phyloP scores from a whole-genome alignment of 2,888 invertebrate genomes.

The Cheilosia variabilis region DNA sequence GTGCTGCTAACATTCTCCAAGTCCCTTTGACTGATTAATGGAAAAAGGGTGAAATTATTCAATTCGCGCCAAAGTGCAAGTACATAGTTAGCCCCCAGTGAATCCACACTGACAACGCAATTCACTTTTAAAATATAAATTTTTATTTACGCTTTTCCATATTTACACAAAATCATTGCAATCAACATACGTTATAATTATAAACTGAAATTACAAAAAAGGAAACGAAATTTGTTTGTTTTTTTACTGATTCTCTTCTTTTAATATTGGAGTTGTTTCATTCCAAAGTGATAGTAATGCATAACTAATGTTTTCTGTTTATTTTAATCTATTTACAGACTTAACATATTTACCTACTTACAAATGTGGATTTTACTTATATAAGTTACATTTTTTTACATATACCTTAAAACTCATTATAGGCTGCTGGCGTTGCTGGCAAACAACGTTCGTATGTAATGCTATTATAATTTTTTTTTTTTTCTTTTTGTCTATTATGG shows the following conservation, averaged over 20 bases:
- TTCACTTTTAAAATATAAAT: conserved; percentile 63
- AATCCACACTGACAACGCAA: not conserved
- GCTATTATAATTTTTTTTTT: too few relatives aligned
- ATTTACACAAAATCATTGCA: conserved; percentile 69
- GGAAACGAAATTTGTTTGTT: conserved; percentile 6
- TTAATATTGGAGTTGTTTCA: conserved; percentile 21
- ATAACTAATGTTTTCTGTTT: conserved; percentile 2
- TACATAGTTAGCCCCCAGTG: too few relatives aligned
- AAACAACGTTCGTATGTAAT: conserved; percentile 5
- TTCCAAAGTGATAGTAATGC: conserved; percentile 28
- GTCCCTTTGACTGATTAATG: too few relatives aligned
- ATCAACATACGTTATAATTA: conserved; percentile 17
- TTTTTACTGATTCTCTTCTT: conserved; percentile 15
- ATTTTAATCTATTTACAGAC: conserved; percentile 65
- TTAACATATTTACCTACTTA: conserved; percentile 66
- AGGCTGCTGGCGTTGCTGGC: conserved; percentile 15
- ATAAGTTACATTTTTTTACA: conserved; percentile 55
- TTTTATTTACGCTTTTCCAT: conserved; percentile 51
- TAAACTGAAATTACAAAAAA: conserved; percentile 30
- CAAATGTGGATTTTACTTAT: conserved; percentile 60
- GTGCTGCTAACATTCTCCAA: too few relatives aligned
- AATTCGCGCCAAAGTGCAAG: too few relatives aligned
- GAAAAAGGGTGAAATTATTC: too few relatives aligned
- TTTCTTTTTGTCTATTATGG: not conserved
- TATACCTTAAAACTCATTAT: conserved; percentile 21